Evolutionary conservation across 2,797 vertebrate genomes (phyloP), one percentile per base, ranked within the genome.

Genomic region (Sebastolobus alascanus): DNA sequence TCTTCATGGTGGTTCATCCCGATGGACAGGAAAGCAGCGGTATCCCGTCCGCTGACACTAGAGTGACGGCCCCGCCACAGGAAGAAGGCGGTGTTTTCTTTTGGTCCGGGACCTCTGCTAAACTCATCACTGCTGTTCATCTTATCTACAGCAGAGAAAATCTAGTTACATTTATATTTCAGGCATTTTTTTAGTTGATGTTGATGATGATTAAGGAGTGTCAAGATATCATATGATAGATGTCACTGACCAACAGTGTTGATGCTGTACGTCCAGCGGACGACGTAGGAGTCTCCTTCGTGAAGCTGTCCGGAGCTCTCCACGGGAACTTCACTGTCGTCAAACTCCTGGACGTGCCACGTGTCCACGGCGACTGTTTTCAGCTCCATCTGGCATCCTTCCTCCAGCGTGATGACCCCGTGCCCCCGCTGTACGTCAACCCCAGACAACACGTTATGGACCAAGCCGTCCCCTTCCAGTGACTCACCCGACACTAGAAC

Each of bases 21-120:
- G 4, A 92, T 93, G 73, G 94, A 93, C 58, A 94, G 93, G 8
- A 94, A 92, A 9, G 93, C 87, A 2, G 95, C 95, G 0, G 93
- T 86, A 83, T 95, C 94, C 54, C 79, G 90, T 55, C 92, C 93
- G n/a, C 87, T 94, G 69, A 84, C 88, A 1, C 40, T 73, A 31
- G 95, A 96, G 73, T 89, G 89, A 1, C 91, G 75, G 2, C 96
- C 96, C 50, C 93, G 92, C 96, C 96, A 97, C 90, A 97, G 83
- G 83, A 96, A 96, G 84, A 94, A 89, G 35, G 91, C 92, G 0
- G 86, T 89, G 74, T 70, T 87, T 68, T 95, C 92, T 50, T 75
- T 78, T 2, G 68, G 79, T 46, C 33, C 73, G 0, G 65, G 22
- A 22, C 3, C 31, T 0, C 11, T 4, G 58, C 9, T 60, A 9